A percentile compares a stretch with the other conserved stretches of the same genome.
phyloP scores from a whole-genome alignment of 1,140 invertebrate species.

The Sarcophaga peregrina region DNA sequence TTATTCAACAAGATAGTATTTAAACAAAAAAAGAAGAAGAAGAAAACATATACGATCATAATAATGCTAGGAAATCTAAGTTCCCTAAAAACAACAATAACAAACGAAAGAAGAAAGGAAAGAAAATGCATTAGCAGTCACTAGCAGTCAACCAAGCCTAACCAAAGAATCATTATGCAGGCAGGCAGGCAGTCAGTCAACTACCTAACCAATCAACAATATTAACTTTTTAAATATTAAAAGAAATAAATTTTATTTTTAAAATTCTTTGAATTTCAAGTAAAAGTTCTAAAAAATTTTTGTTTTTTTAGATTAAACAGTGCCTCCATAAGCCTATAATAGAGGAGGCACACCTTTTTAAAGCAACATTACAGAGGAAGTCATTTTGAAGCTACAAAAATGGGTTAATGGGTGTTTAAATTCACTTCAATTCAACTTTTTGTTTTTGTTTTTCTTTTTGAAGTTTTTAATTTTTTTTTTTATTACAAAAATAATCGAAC shows the following conservation, averaged over 20 bases:
- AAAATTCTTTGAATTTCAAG: slow-evolving; percentile 34
- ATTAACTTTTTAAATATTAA: no score
- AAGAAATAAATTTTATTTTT: neutral
- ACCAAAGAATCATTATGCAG: neutral
- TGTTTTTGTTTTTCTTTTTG: no score
- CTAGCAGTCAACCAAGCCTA: neutral
- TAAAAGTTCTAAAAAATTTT: neutral
- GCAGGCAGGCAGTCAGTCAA: no score
- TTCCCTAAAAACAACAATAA: neutral
- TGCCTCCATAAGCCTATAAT: no score
- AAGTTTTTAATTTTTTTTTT: no score
- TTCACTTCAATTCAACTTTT: neutral
- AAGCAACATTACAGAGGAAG: slow-evolving; percentile 7
- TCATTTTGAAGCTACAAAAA: neutral
- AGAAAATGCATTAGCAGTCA: neutral
- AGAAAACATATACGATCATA: slow-evolving; percentile 3
- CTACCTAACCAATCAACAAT: no score
- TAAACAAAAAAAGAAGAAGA: neutral
- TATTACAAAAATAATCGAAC: no score
- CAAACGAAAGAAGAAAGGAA: neutral
- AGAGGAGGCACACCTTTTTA: slow-evolving; percentile 7
- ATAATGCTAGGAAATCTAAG: slow-evolving; percentile 11
- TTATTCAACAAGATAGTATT: slow-evolving; percentile 11
- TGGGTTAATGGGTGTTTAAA: neutral
- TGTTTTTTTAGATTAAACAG: no score